These are phyloP conservation scores for Nasonia giraulti DNA, from an alignment of 1,140 invertebrate species.

Conservation along the genomic window DNA sequence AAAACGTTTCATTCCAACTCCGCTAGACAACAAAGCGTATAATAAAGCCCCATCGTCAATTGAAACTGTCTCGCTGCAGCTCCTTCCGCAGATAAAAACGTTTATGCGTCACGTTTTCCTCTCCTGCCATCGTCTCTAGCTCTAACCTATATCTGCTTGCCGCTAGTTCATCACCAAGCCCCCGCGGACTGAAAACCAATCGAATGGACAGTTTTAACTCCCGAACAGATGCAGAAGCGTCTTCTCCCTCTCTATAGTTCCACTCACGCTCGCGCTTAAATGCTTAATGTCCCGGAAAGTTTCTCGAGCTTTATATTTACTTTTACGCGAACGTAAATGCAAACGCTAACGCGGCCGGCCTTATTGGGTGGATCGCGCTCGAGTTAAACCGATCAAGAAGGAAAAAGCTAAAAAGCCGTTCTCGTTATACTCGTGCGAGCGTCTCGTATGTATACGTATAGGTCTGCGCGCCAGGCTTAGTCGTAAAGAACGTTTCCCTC, in stretches of 20 bases:
- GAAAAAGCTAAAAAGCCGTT: slow-evolving; percentile 70
- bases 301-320: slow-evolving; percentile 71
- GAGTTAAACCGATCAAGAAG: slow-evolving; percentile 73
- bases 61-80: not conserved
- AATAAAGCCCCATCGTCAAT: slow-evolving; percentile 20
- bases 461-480: slow-evolving; percentile 52
- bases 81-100: slow-evolving; percentile 12
- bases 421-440: slow-evolving; percentile 58
- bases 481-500: slow-evolving; percentile 66
- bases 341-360: slow-evolving; percentile 65
- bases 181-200: slow-evolving; percentile 33
- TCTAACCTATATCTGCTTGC: not conserved
- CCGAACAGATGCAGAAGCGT: not conserved
- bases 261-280: not conserved
- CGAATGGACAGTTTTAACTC: slow-evolving; percentile 48
- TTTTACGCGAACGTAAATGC: slow-evolving; percentile 71
- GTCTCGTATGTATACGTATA: slow-evolving; percentile 41
- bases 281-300: slow-evolving; percentile 69
- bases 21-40: slow-evolving; percentile 9
- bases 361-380: slow-evolving; percentile 67
- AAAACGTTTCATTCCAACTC: not conserved
- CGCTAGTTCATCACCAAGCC: slow-evolving; percentile 18
- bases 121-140: not conserved
- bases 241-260: not conserved
- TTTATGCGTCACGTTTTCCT: slow-evolving; percentile 19